Evolutionary conservation across 2,888 invertebrate genomes (phyloP).

Genomic region (Branchellion lobata): DNA sequence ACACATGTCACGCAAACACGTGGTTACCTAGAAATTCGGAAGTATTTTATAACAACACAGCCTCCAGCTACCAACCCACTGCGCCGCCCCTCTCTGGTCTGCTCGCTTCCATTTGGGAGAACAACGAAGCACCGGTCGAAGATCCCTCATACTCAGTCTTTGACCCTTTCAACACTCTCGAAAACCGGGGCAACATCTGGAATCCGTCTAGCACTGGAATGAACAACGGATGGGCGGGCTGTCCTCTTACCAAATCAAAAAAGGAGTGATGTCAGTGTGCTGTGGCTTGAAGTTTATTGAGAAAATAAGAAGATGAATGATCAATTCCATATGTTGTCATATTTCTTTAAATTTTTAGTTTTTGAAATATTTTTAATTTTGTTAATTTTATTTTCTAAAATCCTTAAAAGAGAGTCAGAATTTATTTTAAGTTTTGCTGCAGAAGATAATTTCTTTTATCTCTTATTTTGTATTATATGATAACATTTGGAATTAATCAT

Average conservation of each 20-base stretch:
- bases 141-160: constrained; percentile 39
- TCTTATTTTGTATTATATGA: too few relatives aligned
- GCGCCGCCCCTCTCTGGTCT: constrained; percentile 3
- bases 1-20: background rate
- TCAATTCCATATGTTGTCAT: too few relatives aligned
- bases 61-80: background rate
- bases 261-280: background rate
- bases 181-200: constrained; percentile 49
- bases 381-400: too few relatives aligned
- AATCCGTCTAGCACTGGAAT: constrained; percentile 47
- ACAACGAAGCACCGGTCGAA: background rate
- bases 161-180: constrained; percentile 51
- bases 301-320: too few relatives aligned
- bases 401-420: too few relatives aligned
- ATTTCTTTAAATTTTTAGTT: too few relatives aligned
- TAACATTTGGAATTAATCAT: too few relatives aligned
- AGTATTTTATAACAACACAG: constrained; percentile 15
- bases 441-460: too few relatives aligned
- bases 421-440: too few relatives aligned
- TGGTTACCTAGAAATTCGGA: background rate
- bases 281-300: background rate
- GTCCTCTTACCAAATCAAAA: constrained; percentile 13
- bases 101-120: constrained; percentile 3
- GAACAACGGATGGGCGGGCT: constrained; percentile 38
- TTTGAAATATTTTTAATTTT: too few relatives aligned